Base-by-base conservation (phyloP, 2,113 vertebrate genomes). In the Sarotherodon lohbergeri region DNA sequence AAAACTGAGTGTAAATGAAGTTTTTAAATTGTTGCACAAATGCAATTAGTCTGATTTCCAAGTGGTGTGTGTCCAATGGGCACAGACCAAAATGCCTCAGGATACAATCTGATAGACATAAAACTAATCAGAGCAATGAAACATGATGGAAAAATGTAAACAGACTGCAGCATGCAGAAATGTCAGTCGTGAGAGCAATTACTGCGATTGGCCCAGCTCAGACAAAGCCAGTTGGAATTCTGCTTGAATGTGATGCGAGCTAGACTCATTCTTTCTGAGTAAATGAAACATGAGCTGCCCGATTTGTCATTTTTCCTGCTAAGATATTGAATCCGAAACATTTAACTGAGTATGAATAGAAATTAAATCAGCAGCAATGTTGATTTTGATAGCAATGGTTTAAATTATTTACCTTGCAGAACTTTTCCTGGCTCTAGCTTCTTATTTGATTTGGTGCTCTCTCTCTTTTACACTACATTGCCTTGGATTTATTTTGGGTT, bases 261-360 rank as follows among this genome's bases (percentile, higher is more conserved):
- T 29, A 3, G 71, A 48, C 4, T 19, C 6, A 3, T 48, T 19
- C 16, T 19, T 32, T 46, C 43, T 0, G 24, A 76, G 6, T 11
- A 32, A 32, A 19, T 12, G 16, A 50, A 78, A 50, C 71, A 50
- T 0, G 43, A 78, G 4, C 43, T 32, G 24, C 16, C 0, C 0
- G 2, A 76, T 76, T 78, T 50, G 10, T 50, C 46, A 8, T 19
- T 78, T 78, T 78, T 32, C 43, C 27, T 50, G 71, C 43, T 50
- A n/a, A 8, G 9, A 2, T 78, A 17, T n/a, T 32, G 16, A 32
- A 32, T 50, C 1, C 17, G 52, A 57, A 22, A 78, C 27, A 78
- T 24, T 10, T 59, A 59, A 27, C 27, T 24, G 27, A 41, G 43
- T 50, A 50, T 11, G 43, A 50, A 78, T 29, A 50, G 43, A 78